Conservation (phyloP, 2,113 vertebrate genomes). For the Tympanuchus pallidicinctus region DNA sequence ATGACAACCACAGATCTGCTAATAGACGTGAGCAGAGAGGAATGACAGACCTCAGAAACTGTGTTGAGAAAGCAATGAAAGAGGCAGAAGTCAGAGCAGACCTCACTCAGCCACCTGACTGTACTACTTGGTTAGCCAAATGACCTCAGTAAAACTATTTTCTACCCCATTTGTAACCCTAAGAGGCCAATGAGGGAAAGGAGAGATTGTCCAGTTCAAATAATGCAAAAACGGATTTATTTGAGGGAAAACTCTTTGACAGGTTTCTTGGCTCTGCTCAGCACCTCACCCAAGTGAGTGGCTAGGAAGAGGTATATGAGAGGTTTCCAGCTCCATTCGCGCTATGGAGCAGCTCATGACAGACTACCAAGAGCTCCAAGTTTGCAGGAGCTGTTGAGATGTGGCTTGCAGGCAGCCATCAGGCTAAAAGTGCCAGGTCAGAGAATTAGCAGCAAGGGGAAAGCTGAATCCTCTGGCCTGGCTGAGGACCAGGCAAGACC, state of each 20-base stretch:
- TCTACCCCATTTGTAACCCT: slow-evolving; percentile 58
- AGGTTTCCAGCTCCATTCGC: background rate
- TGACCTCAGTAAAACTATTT: slow-evolving; percentile 62
- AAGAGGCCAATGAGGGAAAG: slow-evolving; percentile 36
- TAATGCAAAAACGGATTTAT: slow-evolving; percentile 54
- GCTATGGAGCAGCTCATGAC: background rate
- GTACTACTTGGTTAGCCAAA: slow-evolving; percentile 53
- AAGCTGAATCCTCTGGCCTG: slow-evolving; percentile 35
- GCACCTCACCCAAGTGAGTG: background rate
- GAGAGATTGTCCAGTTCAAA: slow-evolving; percentile 60
- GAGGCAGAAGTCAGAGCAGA: slow-evolving; percentile 50
- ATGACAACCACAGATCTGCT: slow-evolving; percentile 29
- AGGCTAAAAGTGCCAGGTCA: slow-evolving; percentile 28
- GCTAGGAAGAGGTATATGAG: background rate
- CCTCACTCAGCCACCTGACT: slow-evolving; percentile 62
- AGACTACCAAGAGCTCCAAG: background rate
- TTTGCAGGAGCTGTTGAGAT: slow-evolving; percentile 56
- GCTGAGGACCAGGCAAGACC: slow-evolving; percentile 23
- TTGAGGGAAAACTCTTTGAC: slow-evolving; percentile 49
- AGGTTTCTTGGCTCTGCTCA: slow-evolving; percentile 61
- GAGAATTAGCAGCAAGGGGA: slow-evolving; percentile 37
- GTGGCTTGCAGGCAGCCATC: slow-evolving; percentile 18
- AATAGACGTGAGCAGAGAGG: slow-evolving; percentile 2
- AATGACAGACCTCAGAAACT: slow-evolving; percentile 28
- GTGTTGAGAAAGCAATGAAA: slow-evolving; percentile 55